phyloP scores from a whole-genome alignment of 2,113 vertebrate genomes.

The Geococcyx californianus region DNA sequence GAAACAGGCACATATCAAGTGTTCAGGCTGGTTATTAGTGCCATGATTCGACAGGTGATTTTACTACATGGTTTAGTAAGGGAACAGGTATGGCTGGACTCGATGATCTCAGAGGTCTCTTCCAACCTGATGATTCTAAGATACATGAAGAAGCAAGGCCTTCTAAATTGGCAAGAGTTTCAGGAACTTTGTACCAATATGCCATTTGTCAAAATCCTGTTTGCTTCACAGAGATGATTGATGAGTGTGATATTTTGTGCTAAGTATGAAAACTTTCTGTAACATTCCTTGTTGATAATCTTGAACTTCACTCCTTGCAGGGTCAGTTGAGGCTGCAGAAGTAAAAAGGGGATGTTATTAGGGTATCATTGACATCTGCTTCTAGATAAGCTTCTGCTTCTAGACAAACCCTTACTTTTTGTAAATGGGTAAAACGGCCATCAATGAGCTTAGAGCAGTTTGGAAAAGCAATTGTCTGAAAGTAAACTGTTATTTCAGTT shows the following conservation, averaged over 20 bases:
- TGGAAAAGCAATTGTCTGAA: neutral
- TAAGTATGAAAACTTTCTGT: slow-evolving; percentile 44
- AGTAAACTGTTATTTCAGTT: neutral
- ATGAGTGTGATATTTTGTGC: slow-evolving; percentile 33
- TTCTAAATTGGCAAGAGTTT: slow-evolving; percentile 27
- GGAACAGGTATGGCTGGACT: too few relatives aligned
- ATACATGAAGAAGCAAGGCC: too few relatives aligned
- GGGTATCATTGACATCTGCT: neutral
- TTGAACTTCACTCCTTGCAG: neutral
- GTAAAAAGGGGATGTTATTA: neutral
- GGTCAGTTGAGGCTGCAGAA: neutral
- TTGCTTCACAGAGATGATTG: slow-evolving; percentile 21
- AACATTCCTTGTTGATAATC: slow-evolving; percentile 15
- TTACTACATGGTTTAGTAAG: too few relatives aligned
- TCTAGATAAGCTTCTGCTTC: slow-evolving; percentile 5
- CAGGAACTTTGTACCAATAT: slow-evolving; percentile 14
- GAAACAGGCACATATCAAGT: neutral
- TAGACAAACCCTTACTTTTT: neutral
- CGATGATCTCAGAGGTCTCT: too few relatives aligned
- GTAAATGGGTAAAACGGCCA: neutral
- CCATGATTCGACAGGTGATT: neutral
- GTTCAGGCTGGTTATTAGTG: neutral
- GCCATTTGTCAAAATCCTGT: slow-evolving; percentile 12
- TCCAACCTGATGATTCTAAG: too few relatives aligned
- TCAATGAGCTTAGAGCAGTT: neutral